A percentile compares a stretch with the other conserved stretches of the same genome.
Evolutionary conservation across 92 coral and sea anemone species (phyloP).

Genomic region (Bergia puertoricense): DNA sequence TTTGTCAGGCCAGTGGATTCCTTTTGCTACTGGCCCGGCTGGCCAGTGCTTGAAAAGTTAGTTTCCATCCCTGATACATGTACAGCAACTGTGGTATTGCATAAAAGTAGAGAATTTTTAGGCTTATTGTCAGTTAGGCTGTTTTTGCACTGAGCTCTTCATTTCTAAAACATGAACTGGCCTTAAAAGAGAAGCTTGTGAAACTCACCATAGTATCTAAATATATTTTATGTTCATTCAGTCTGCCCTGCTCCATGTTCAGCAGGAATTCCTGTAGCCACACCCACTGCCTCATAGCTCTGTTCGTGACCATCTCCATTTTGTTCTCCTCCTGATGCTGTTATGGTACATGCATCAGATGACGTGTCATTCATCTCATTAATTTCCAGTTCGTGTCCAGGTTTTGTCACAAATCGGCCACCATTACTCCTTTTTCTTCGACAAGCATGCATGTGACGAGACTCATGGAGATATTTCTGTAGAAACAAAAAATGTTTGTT

Average conservation of each 20-base stretch:
- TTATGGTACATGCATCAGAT: constrained; percentile 26
- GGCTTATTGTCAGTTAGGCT: no score
- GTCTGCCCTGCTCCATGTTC: constrained; percentile 27
- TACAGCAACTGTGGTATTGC: no score
- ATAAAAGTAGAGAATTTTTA: no score
- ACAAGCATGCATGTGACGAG: constrained; percentile 99
- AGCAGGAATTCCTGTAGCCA: constrained; percentile 19
- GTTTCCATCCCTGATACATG: no score
- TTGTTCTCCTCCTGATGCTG: constrained; percentile 27
- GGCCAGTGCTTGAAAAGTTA: no score
- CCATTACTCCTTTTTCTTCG: constrained; percentile 96
- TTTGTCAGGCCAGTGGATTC: no score
- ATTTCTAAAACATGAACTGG: not conserved
- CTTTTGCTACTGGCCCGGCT: no score
- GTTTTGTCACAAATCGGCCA: constrained; percentile 95
- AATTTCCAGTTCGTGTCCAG: constrained; percentile 28
- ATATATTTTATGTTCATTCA: constrained; percentile 27
- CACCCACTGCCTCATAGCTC: constrained; percentile 28
- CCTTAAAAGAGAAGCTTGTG: not conserved
- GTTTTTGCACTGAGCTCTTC: no score
- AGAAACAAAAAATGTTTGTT: not conserved
- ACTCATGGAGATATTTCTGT: constrained; percentile 99
- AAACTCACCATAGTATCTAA: constrained; percentile 9
- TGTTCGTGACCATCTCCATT: constrained; percentile 36
- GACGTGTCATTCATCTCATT: constrained; percentile 20